Evolutionary conservation across 2,797 vertebrate species (phyloP).

Genomic region (Danio kyathit): DNA sequence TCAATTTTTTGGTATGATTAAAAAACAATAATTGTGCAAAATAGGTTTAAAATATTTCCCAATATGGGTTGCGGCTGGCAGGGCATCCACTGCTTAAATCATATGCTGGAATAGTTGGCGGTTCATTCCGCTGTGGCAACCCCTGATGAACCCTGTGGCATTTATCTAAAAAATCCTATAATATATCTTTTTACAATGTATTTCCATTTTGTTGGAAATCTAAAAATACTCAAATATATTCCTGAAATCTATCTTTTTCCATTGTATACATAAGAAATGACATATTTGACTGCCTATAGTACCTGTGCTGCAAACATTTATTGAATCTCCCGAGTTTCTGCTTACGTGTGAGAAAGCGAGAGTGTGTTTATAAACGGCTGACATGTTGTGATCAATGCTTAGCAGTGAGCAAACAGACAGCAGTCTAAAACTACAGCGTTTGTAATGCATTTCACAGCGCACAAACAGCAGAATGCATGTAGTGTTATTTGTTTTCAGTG

Average conservation of each 20-base stretch:
- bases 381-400: constrained; percentile 30
- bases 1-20: no score
- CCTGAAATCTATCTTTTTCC: background rate
- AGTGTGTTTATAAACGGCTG: background rate
- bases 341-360: background rate
- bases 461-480: background rate
- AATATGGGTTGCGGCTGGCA: no score
- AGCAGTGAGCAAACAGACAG: constrained; percentile 29
- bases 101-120: no score
- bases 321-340: background rate
- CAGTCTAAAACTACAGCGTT: background rate
- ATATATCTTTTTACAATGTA: no score
- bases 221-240: no score
- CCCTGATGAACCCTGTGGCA: no score
- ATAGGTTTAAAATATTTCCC: no score
- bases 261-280: background rate
- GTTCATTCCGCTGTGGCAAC: no score
- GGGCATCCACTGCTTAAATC: no score
- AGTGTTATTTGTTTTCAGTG: constrained; percentile 34
- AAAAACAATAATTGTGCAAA: no score
- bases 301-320: background rate
- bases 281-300: background rate
- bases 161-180: no score
- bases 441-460: constrained; percentile 2
- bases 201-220: background rate